Conservation (phyloP, 2,797 vertebrate genomes). For the Coregonus sp. region DNA sequence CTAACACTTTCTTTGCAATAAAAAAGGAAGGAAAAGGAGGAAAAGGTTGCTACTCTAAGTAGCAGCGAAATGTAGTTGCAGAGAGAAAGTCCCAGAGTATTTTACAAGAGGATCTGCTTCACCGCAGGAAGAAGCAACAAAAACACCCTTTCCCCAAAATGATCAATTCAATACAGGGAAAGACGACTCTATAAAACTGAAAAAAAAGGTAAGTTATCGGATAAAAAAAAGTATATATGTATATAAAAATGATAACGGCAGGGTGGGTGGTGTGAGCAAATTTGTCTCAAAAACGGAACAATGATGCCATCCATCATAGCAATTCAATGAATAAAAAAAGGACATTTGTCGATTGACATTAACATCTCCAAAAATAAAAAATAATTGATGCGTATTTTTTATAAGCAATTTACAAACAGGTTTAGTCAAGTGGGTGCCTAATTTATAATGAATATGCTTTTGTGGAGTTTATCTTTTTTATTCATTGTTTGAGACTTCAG, state of each 20-base stretch:
- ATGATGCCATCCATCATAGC: conserved; percentile 78
- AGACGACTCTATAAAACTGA: conserved; percentile 70
- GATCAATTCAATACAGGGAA: conserved; percentile 60
- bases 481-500: conserved; percentile 79
- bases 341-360: conserved; percentile 79
- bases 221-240: conserved; percentile 66
- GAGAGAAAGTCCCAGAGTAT: conserved; percentile 66
- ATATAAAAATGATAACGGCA: conserved; percentile 72
- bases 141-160: conserved; percentile 57
- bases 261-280: conserved; percentile 39
- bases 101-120: conserved; percentile 46
- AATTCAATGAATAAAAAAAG: conserved; percentile 72
- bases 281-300: conserved; percentile 47
- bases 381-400: conserved; percentile 83
- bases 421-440: conserved; percentile 87
- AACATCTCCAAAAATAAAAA: conserved; percentile 81
- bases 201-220: conserved; percentile 65
- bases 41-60: conserved; percentile 33
- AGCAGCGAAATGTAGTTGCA: conserved; percentile 43
- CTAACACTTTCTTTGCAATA: conserved; percentile 44
- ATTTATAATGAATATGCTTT: conserved; percentile 82
- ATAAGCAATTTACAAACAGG: conserved; percentile 89
- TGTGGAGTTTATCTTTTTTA: conserved; percentile 70
- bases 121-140: conserved; percentile 59
- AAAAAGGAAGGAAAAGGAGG: conserved; percentile 29